Evolutionary conservation across 92 coral and sea anemone genomes (phyloP), one percentile per base, ranked within the genome.

Genomic region (Epizoanthus ramosus): DNA sequence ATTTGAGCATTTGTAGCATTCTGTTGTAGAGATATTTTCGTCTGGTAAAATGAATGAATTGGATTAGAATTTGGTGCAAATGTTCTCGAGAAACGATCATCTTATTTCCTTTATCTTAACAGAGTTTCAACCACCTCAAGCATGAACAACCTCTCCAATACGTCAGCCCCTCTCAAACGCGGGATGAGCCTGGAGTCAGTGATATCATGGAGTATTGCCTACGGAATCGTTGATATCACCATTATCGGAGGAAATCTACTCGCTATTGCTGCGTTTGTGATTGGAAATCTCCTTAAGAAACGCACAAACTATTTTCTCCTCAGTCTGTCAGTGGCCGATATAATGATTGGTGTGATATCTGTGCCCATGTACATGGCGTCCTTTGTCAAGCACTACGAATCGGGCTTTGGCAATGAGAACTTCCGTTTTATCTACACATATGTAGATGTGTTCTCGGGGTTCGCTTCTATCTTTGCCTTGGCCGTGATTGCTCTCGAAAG

Each of bases 371-470:
- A 33, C 57, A 77, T 77, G 19, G 82, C 52, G 13, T 63, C 82
- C 0, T 61, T 43, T 23, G 70, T 63, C 17, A 43, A 45, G 24
- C 71, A 77, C 28, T 61, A 77, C 82, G 39, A 77, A 16, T 15
- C n/a, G 57, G n/a, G 4, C 17, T 35, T 3, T 22, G 70, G 65
- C 13, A 74, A 25, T 16, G 82, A 77, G 13, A 21, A 41, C 24
- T 77, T 39, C 17, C 70, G 82, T 39, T 43, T 41, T 4, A 77
- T 77, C 82, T 77, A 77, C 58, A 61, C 59, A 2, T 77, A 77
- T 33, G 82, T 77, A 69, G 82, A 77, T 77, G 52, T 77, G n/a
- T 77, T 77, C 66, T 77, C 82, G n/a, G 82, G 82, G 22, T 37
- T 77, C 50, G 82, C 82, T 15, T 77, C 82, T 8, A 77, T 77